Percentiles rank a stretch among this genome's conserved stretches.
Conservation (phyloP, 2,888 invertebrate species). For the Plagodis dolabraria region DNA sequence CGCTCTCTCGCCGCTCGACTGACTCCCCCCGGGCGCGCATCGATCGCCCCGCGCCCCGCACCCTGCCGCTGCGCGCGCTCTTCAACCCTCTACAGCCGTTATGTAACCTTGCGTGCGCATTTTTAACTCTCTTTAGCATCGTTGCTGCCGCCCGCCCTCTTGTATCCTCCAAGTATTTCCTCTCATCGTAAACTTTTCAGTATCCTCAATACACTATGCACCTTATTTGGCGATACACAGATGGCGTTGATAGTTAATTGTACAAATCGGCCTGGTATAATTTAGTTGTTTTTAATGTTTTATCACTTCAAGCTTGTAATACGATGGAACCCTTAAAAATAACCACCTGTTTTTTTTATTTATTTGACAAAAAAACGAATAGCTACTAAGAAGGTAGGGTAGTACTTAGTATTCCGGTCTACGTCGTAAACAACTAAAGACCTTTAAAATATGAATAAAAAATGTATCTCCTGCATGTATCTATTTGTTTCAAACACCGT, state of each 20-base stretch:
- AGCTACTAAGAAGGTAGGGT: too few species aligned
- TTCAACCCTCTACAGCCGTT: conserved; percentile 65
- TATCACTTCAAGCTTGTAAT: too few species aligned
- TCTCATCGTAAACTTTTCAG: background rate
- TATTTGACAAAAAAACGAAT: too few species aligned
- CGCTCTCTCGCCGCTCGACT: conserved; percentile 83
- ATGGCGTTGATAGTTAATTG: conserved; percentile 26
- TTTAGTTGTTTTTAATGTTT: too few species aligned
- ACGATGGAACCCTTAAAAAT: too few species aligned
- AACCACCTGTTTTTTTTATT: too few species aligned
- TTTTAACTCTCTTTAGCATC: conserved; percentile 56
- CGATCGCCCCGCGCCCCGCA: conserved; percentile 81
- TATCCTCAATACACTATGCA: background rate
- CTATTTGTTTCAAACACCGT: too few species aligned
- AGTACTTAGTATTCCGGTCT: too few species aligned
- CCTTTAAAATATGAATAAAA: too few species aligned
- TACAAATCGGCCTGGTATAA: too few species aligned
- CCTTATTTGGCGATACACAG: conserved; percentile 18
- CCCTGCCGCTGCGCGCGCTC: conserved; percentile 69
- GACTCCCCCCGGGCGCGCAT: conserved; percentile 82
- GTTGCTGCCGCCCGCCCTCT: conserved; percentile 52
- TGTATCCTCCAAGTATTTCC: conserved; percentile 17
- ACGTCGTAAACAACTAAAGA: too few species aligned
- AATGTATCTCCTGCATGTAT: too few species aligned
- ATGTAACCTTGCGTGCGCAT: conserved; percentile 81